Percentiles rank a stretch among this genome's conserved stretches.
Conservation (phyloP, 2,113 vertebrate species). For the Oncorhynchus masou region DNA sequence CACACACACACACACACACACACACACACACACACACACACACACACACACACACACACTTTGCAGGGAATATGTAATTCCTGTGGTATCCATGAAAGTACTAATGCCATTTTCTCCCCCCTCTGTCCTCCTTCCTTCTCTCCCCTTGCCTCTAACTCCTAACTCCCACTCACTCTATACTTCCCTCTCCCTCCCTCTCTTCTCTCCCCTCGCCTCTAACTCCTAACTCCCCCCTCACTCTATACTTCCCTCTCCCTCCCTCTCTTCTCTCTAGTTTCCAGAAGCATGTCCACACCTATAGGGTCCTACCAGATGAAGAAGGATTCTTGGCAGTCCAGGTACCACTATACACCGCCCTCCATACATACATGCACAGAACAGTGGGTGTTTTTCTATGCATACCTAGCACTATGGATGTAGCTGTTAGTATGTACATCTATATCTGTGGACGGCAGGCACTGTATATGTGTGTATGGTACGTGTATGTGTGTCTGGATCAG, state of each 20-base stretch:
- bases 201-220: too few species aligned
- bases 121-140: neutral
- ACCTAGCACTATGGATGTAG: neutral
- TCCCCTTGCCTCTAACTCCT: neutral
- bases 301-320: conserved; percentile 93
- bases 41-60: neutral
- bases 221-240: too few species aligned
- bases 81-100: conserved; percentile 1
- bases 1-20: neutral
- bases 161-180: too few species aligned
- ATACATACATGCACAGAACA: conserved; percentile 11
- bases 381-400: neutral
- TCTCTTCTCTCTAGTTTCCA: conserved; percentile 80
- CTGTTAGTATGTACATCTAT: neutral
- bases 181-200: neutral
- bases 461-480: neutral
- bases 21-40: neutral
- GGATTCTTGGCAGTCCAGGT: conserved; percentile 95
- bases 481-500: conserved; percentile 23
- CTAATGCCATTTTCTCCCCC: neutral
- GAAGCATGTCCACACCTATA: conserved; percentile 96
- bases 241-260: neutral
- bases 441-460: neutral
- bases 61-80: conserved; percentile 4
- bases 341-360: conserved; percentile 21